Conservation (phyloP, 2,113 vertebrate species). For the Hemiscyllium ocellatum region DNA sequence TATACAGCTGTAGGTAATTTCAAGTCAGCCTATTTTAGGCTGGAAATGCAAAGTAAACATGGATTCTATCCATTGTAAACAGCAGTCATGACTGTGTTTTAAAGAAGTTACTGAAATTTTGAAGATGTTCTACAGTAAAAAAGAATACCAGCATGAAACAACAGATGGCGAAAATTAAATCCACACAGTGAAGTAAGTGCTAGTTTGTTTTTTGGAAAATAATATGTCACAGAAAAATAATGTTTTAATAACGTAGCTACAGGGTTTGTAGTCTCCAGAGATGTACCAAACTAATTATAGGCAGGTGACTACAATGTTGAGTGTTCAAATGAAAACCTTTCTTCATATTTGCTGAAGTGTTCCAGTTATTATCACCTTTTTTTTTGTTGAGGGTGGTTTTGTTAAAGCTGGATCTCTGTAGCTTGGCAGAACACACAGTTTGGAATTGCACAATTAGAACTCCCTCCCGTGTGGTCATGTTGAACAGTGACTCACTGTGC, state of each 20-base stretch:
- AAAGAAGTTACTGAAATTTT: conserved; percentile 97
- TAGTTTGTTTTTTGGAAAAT: background rate
- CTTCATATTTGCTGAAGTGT: background rate
- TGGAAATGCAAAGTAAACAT: conserved; percentile 93
- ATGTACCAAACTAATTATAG: background rate
- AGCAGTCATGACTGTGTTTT: conserved; percentile 92
- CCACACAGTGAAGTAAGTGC: conserved; percentile 58
- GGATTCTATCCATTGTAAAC: conserved; percentile 93
- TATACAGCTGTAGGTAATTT: conserved; percentile 86
- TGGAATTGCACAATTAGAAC: conserved; percentile 51
- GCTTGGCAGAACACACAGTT: conserved; percentile 48
- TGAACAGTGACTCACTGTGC: conserved; percentile 43
- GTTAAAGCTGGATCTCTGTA: conserved; percentile 15
- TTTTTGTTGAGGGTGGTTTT: conserved; percentile 37
- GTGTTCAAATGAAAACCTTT: conserved; percentile 23
- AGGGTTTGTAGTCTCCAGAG: background rate
- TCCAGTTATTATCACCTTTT: conserved; percentile 31
- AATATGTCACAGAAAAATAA: conserved; percentile 20
- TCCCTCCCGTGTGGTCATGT: conserved; percentile 48
- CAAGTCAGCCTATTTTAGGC: conserved; percentile 74
- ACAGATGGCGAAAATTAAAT: conserved; percentile 91
- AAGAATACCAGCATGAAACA: conserved; percentile 74
- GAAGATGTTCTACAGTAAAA: conserved; percentile 82
- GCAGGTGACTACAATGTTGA: conserved; percentile 17
- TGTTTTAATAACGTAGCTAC: background rate